These are phyloP conservation scores for Melanostoma scalare DNA, from an alignment of 2,888 invertebrate species.

Conservation along the genomic window DNA sequence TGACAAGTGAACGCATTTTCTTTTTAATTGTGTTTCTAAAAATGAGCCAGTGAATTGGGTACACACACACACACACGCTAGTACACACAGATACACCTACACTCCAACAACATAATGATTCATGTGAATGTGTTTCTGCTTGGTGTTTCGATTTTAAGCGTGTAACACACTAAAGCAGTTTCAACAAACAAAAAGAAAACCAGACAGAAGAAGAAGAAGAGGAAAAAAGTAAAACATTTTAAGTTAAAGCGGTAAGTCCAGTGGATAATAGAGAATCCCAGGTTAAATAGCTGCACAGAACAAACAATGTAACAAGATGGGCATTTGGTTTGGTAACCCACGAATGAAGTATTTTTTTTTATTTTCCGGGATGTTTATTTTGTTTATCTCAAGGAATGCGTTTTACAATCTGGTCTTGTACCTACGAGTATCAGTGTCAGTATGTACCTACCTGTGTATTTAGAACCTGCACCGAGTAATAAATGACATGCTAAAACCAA, in stretches of 20 bases:
- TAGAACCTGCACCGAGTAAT: not conserved
- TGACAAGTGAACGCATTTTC: constrained; percentile 53
- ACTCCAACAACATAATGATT: constrained; percentile 28
- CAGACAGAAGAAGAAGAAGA: constrained; percentile 21
- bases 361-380: constrained; percentile 27
- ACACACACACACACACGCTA: not conserved
- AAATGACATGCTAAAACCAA: too few relatives aligned
- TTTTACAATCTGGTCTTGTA: not conserved
- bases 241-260: constrained; percentile 59
- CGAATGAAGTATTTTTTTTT: constrained; percentile 12
- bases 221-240: constrained; percentile 44
- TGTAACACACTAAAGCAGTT: constrained; percentile 27
- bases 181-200: constrained; percentile 17
- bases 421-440: not conserved
- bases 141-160: constrained; percentile 12
- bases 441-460: constrained; percentile 2
- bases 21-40: constrained; percentile 25
- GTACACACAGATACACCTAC: not conserved
- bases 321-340: not conserved
- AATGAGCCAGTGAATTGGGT: constrained; percentile 29
- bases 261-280: constrained; percentile 23
- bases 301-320: constrained; percentile 19
- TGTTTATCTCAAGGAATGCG: constrained; percentile 16
- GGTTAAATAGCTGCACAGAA: constrained; percentile 18
- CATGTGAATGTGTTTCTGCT: constrained; percentile 12